Evolutionary conservation across 2,888 invertebrate species (phyloP).

Genomic region (Leptinotarsa juncta): DNA sequence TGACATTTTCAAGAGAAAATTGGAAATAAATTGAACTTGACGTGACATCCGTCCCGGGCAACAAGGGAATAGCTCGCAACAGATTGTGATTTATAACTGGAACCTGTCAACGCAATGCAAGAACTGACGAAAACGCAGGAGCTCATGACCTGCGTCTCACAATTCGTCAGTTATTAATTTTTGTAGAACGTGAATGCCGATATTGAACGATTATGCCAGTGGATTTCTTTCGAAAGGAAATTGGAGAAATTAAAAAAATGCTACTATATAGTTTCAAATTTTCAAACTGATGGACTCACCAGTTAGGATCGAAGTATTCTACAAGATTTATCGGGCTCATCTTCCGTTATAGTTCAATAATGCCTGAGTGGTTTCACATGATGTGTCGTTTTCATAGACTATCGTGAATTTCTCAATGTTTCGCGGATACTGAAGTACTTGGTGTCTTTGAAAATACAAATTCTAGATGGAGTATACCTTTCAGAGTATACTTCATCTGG

Average conservation of each 20-base stretch:
- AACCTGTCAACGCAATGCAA: slow-evolving; percentile 1
- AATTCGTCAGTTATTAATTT: not conserved
- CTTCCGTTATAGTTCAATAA: no score
- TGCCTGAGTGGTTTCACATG: no score
- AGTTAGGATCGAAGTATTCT: not conserved
- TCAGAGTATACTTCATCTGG: no score
- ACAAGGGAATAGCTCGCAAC: not conserved
- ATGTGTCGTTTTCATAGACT: no score
- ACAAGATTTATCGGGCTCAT: no score
- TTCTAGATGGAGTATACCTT: no score
- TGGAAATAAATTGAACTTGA: slow-evolving; percentile 10
- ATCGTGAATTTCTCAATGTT: no score
- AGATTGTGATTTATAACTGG: slow-evolving; percentile 11
- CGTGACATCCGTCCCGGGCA: slow-evolving; percentile 8
- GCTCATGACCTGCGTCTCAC: not conserved
- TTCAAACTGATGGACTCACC: not conserved
- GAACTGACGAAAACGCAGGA: not conserved
- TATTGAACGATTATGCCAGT: not conserved
- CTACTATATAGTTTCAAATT: not conserved
- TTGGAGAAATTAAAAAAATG: not conserved
- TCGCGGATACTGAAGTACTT: no score
- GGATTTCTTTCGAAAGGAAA: not conserved
- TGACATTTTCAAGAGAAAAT: slow-evolving; percentile 11
- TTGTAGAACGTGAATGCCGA: not conserved
- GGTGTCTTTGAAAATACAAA: no score